Conservation (phyloP, 53 echinoderm and acorn worm genomes). For the Zoroaster sp. region DNA sequence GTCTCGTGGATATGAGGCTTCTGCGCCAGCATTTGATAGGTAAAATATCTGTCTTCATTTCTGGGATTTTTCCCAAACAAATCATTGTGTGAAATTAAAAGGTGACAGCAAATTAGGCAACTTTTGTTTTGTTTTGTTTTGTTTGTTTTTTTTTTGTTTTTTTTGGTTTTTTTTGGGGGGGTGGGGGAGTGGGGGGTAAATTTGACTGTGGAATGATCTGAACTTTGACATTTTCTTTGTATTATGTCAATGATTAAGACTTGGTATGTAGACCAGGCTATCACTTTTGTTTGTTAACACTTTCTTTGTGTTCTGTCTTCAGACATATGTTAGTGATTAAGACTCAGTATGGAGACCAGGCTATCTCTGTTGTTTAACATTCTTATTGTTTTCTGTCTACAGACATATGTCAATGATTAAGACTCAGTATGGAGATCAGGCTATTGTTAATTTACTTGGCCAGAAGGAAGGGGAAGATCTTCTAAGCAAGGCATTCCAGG, state of each 20-base stretch:
- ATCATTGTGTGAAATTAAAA: too few relatives aligned
- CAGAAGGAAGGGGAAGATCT: slow-evolving; percentile 91
- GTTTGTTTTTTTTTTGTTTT: too few relatives aligned
- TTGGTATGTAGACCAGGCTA: slow-evolving; percentile 88
- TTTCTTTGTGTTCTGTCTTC: too few relatives aligned
- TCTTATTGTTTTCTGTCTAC: not conserved
- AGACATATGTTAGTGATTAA: too few relatives aligned
- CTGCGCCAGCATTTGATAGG: slow-evolving; percentile 95
- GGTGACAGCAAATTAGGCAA: not conserved
- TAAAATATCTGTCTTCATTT: too few relatives aligned
- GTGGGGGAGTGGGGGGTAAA: not conserved
- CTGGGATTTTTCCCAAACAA: too few relatives aligned
- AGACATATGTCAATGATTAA: slow-evolving; percentile 83
- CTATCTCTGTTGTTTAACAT: not conserved
- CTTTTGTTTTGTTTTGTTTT: too few relatives aligned
- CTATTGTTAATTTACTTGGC: slow-evolving; percentile 83
- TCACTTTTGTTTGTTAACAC: too few relatives aligned
- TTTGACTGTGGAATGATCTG: too few relatives aligned
- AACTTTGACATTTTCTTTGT: not conserved
- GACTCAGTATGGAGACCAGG: not conserved
- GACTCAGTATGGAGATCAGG: slow-evolving; percentile 91
- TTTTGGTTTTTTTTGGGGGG: too few relatives aligned
- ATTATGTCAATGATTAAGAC: slow-evolving; percentile 65
- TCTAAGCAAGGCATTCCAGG: slow-evolving; percentile 94
- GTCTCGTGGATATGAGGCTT: slow-evolving; percentile 89